These are phyloP conservation scores for Xiphophorus couchianus DNA, from an alignment of 2,113 vertebrate genomes.

Conservation along the genomic window DNA sequence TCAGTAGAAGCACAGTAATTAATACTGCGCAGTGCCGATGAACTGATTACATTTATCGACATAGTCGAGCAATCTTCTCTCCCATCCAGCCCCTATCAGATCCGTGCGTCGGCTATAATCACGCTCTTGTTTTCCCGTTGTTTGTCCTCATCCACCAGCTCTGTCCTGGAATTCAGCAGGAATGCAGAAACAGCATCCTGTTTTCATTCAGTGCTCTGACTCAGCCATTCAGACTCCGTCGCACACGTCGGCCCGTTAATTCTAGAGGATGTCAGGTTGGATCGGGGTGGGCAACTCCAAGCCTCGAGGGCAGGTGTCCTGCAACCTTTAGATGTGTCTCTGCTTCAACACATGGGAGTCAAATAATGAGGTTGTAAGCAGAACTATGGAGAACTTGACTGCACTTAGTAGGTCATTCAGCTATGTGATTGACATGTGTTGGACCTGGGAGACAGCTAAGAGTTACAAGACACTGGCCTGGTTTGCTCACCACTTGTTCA, in stretches of 20 bases:
- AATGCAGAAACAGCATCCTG: constrained; percentile 87
- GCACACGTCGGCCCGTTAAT: constrained; percentile 1
- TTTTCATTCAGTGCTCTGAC: constrained; percentile 77
- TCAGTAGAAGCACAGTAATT: constrained; percentile 57
- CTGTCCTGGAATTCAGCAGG: constrained; percentile 74
- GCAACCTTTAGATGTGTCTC: too few relatives aligned
- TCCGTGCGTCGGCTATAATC: constrained; percentile 48
- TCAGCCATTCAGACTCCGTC: constrained; percentile 61
- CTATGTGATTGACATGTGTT: too few relatives aligned
- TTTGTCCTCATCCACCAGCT: constrained; percentile 65
- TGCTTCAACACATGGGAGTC: too few relatives aligned
- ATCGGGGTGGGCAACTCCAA: too few relatives aligned
- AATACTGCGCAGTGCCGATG: neutral
- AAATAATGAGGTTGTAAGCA: too few relatives aligned
- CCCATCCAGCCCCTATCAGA: constrained; percentile 71
- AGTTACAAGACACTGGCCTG: too few relatives aligned
- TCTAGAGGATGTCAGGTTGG: constrained; percentile 44
- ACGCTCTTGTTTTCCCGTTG: constrained; percentile 68
- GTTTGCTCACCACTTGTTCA: too few relatives aligned
- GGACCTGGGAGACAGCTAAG: too few relatives aligned
- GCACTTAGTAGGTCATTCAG: too few relatives aligned
- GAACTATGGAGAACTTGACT: too few relatives aligned
- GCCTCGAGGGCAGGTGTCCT: too few relatives aligned
- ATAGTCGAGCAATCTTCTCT: constrained; percentile 68
- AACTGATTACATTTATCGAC: neutral